Evolutionary conservation across 2,888 invertebrate species (phyloP), one percentile per base, ranked within the genome.

Genomic region (Lasioglossum pauxillum): DNA sequence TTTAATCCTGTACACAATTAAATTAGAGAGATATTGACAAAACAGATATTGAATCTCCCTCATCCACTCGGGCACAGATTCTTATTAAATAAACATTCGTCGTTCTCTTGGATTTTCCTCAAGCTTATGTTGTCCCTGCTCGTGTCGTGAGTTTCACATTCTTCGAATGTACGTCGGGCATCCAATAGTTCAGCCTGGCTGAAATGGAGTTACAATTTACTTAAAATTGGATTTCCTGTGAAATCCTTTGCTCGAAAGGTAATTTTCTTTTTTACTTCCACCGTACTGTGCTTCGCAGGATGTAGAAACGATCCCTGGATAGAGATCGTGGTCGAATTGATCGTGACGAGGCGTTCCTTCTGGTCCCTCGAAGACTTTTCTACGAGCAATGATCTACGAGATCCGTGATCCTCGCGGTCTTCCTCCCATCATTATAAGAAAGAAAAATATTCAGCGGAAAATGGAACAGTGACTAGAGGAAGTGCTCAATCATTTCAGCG

Each of bases 281-380:
- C 10, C 31, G 60, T 57, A 38, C 16, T 19, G 16, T 38, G 78
- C n/a, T n/a, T 1, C n/a, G 8, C n/a, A 16, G 41, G 14, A 8
- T 19, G 31, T 19, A 67, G 19, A 44, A 71, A 71, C 35, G 49
- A 78, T 41, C 46, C 35, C 19, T 5, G 38, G 0, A n/a, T 44
- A 23, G n/a, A 5, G 31, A 82, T 78, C 77, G 16, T 57, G 53
- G 23, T 10, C 49, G 57, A 60, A 82, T 84, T 73, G 31, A 57
- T 75, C 78, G 27, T n/a, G 46, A 78, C 78, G 27, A 31, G 49
- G 23, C 49, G 38, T n/a, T 57, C 57, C 12, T 71, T 31, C 16
- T 67, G 8, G 10, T 10, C 10, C 3, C 53, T 23, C 53, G 23
- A 53, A 35, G 31, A 35, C 67, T 35, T 67, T 67, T 67, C 60